Evolutionary conservation across 2,113 vertebrate species (phyloP), one percentile per base, ranked within the genome.

Genomic region (Ptychochromis oligacanthus): DNA sequence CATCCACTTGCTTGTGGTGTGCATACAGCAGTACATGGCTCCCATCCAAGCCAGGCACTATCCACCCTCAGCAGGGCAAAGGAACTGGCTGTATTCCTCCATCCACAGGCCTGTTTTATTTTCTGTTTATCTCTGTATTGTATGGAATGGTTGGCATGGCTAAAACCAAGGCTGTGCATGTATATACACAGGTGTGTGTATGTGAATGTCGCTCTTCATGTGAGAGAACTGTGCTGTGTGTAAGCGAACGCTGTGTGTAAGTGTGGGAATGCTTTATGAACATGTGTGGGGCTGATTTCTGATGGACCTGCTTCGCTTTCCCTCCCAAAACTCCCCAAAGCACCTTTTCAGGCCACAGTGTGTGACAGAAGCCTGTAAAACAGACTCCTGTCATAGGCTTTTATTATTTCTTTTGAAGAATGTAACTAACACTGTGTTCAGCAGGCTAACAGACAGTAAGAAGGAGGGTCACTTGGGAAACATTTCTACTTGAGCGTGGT

Each of bases 291-390:
- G 79, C 64, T 81, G 64, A 75, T 77, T 34, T 80, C 64, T 43
- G 67, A 80, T 85, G 4, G 38, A 85, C 80, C 81, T 70, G 64
- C 79, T 85, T 75, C 54, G 8, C 81, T 38, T 75, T n/a, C 38
- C 87, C 57, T 40, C 36, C 76, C 24, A 1, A 43, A 54, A 34
- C 40, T 31, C 52, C 11, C 28, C 28, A 56, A 83, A 93, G 93
- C 94, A 94, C 92, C 90, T 88, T 93, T 93, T 94, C 31, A 93
- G 94, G 94, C 94, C 90, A 60, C 7, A 6, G 82, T 18, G 79
- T 62, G 49, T 90, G 89, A 90, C 88, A 77, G 59, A 77, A 54
- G 56, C 89, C 84, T 85, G 79, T 54, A 26, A 79, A 91, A 80
- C 86, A 85, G 87, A 91, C 85, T 82, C 87, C 91, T 81, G 84